Conservation (phyloP, 2,113 vertebrate species). For the Eira barbara region DNA sequence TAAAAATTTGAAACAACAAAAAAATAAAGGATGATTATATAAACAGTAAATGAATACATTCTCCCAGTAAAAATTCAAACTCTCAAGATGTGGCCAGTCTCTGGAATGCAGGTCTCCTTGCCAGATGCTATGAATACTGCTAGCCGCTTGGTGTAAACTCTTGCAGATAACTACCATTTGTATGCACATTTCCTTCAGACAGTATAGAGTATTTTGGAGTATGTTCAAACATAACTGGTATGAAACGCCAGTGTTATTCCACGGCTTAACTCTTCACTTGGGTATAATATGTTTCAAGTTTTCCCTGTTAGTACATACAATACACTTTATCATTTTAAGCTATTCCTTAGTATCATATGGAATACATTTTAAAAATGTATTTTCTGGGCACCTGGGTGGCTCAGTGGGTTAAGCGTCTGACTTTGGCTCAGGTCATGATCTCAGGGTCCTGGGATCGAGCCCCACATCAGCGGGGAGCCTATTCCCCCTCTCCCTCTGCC, state of each 20-base stretch:
- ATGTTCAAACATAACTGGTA: not conserved
- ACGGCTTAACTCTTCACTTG: not conserved
- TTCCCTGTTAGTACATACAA: not conserved
- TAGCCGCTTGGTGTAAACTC: not conserved
- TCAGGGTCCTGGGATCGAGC: no score
- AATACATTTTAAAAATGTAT: not conserved
- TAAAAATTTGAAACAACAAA: not conserved
- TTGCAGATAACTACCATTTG: not conserved
- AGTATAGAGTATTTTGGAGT: not conserved
- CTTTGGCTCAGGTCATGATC: no score
- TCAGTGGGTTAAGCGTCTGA: no score
- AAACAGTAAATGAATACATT: not conserved
- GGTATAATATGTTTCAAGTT: not conserved
- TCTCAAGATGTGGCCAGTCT: not conserved
- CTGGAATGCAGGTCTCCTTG: not conserved
- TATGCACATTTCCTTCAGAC: not conserved
- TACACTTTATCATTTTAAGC: conserved; percentile 9
- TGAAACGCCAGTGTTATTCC: not conserved
- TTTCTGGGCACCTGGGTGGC: not conserved
- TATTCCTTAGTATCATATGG: not conserved
- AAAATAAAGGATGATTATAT: not conserved
- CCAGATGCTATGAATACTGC: not conserved
- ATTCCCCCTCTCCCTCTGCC: no score
- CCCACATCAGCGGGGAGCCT: no score
- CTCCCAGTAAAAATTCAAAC: not conserved